These are phyloP conservation scores for Apostichopus leukothele DNA, from an alignment of 53 echinoderm and acorn worm species.

Conservation along the genomic window DNA sequence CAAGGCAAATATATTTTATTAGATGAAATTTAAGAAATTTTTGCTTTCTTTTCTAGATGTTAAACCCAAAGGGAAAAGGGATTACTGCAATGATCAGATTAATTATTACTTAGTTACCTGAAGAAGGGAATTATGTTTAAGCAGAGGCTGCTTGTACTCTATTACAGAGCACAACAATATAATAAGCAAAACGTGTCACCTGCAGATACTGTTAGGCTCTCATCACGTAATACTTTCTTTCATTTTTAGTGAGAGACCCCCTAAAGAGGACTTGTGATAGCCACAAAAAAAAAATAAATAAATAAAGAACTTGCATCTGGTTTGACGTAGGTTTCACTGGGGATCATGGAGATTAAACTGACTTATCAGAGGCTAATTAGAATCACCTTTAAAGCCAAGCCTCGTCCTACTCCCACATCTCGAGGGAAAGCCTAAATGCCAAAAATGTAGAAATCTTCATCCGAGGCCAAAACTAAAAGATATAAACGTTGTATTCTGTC, in stretches of 20 bases:
- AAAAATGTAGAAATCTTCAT: not conserved
- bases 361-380: slow-evolving; percentile 2
- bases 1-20: slow-evolving; percentile 1
- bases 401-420: not conserved
- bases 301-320: not conserved
- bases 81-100: not conserved
- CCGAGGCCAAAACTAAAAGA: not conserved
- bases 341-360: slow-evolving; percentile 2
- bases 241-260: not conserved
- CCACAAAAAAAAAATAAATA: not conserved
- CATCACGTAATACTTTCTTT: not conserved
- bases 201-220: not conserved
- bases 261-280: not conserved
- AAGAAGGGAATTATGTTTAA: no score
- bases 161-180: not conserved
- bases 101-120: not conserved
- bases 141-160: not conserved
- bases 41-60: not conserved
- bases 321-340: slow-evolving; percentile 3
- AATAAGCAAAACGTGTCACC: not conserved
- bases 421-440: not conserved
- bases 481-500: not conserved
- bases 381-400: not conserved
- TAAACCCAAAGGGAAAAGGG: not conserved
- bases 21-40: not conserved